phyloP scores from a whole-genome alignment of 2,113 vertebrate species.

The Mus spicilegus region DNA sequence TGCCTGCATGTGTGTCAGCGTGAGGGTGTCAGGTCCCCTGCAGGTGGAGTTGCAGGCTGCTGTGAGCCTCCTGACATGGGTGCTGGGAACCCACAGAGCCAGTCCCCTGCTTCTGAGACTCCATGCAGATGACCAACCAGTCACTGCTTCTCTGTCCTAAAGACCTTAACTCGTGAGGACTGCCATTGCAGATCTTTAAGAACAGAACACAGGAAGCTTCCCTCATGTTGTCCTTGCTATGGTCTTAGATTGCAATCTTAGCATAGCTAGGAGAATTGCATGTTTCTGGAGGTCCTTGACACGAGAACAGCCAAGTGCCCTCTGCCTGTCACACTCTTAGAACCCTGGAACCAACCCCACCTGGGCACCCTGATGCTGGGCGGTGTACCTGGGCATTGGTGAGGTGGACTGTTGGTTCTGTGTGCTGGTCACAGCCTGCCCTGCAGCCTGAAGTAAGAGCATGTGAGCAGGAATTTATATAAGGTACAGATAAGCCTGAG shows the following conservation, averaged over 20 bases:
- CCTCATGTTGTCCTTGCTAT: not conserved
- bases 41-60: not conserved
- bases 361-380: not conserved
- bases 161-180: no score
- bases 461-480: not conserved
- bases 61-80: not conserved
- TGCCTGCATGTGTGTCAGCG: not conserved
- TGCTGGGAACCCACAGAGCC: not conserved
- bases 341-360: not conserved
- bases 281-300: not conserved
- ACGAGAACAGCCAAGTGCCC: not conserved
- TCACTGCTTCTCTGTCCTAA: not conserved
- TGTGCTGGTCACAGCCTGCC: not conserved
- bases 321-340: not conserved
- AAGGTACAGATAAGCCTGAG: not conserved
- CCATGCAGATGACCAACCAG: rapidly evolving
- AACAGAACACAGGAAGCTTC: not conserved
- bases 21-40: not conserved
- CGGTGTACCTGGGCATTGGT: not conserved
- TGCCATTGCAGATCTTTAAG: not conserved
- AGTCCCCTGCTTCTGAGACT: not conserved
- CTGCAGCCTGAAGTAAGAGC: rapidly evolving
- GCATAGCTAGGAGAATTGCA: not conserved
- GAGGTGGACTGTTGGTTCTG: rapidly evolving
- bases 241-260: no score